These are phyloP conservation scores for Tribolium madens DNA, from an alignment of 1,140 invertebrate species.

Conservation along the genomic window DNA sequence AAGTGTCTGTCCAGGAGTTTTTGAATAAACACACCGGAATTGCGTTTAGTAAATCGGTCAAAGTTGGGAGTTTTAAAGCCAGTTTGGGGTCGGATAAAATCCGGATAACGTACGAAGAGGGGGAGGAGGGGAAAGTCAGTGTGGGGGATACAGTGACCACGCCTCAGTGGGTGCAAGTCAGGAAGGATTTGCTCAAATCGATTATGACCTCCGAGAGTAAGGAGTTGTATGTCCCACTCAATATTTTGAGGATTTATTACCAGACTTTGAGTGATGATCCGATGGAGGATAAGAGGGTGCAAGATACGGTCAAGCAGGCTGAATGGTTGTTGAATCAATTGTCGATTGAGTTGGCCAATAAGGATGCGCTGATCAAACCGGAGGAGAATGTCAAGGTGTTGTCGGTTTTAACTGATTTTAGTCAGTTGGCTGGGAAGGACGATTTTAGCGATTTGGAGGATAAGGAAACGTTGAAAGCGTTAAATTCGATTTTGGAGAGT, in stretches of 20 bases:
- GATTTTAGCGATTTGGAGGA: conserved; percentile 10
- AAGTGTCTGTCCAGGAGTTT: conserved; percentile 65
- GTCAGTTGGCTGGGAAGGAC: conserved; percentile 10
- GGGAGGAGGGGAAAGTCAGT: conserved; percentile 24
- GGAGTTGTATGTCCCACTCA: conserved; percentile 60
- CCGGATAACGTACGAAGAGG: conserved; percentile 53
- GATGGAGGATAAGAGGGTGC: conserved; percentile 50
- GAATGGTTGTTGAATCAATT: conserved; percentile 62
- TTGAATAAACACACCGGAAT: conserved; percentile 64
- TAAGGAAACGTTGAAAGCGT: conserved; percentile 10
- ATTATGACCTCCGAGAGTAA: conserved; percentile 58
- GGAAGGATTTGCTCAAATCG: conserved; percentile 59
- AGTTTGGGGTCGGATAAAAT: conserved; percentile 60
- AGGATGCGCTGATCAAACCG: conserved; percentile 51
- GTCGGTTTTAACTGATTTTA: conserved; percentile 20
- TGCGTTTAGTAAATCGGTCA: conserved; percentile 58
- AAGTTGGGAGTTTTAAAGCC: conserved; percentile 58
- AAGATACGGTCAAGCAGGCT: conserved; percentile 58
- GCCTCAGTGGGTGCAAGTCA: conserved; percentile 60
- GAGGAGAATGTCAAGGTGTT: conserved; percentile 33
- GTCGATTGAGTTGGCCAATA: conserved; percentile 57
- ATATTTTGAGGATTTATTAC: conserved; percentile 62
- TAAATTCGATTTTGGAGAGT: conserved; percentile 32
- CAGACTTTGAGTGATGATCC: conserved; percentile 56
- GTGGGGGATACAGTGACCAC: conserved; percentile 45